phyloP scores from a whole-genome alignment of 1,140 invertebrate genomes.

The Drosophila nikananu region DNA sequence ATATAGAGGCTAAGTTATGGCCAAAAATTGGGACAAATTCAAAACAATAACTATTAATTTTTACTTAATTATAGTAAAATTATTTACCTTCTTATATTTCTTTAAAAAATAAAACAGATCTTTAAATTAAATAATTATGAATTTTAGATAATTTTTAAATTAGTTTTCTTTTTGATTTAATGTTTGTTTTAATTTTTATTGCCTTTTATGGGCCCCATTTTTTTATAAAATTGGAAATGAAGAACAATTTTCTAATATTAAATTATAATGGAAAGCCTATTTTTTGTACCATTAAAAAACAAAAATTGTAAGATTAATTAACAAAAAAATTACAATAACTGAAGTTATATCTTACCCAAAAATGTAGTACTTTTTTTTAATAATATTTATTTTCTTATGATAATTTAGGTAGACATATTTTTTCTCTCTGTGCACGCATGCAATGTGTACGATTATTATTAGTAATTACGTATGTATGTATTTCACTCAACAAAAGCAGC shows the following conservation, averaged over 20 bases:
- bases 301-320: neutral
- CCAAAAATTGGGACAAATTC: neutral
- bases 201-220: too few relatives aligned
- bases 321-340: neutral
- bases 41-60: too few relatives aligned
- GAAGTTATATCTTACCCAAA: neutral
- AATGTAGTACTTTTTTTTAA: neutral
- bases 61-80: too few relatives aligned
- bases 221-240: too few relatives aligned
- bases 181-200: too few relatives aligned
- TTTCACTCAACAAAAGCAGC: constrained; percentile 35
- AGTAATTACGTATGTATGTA: constrained; percentile 37
- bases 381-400: neutral
- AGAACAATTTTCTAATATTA: neutral
- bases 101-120: too few relatives aligned
- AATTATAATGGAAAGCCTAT: neutral
- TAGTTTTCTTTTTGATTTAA: too few relatives aligned
- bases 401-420: neutral
- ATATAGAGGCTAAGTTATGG: too few relatives aligned
- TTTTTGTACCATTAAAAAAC: too few relatives aligned
- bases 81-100: too few relatives aligned
- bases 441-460: constrained; percentile 33
- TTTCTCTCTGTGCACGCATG: constrained; percentile 32
- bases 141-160: neutral
- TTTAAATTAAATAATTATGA: neutral